phyloP scores from a whole-genome alignment of 53 echinoderm and acorn worm genomes.

The Antedon mediterranea region DNA sequence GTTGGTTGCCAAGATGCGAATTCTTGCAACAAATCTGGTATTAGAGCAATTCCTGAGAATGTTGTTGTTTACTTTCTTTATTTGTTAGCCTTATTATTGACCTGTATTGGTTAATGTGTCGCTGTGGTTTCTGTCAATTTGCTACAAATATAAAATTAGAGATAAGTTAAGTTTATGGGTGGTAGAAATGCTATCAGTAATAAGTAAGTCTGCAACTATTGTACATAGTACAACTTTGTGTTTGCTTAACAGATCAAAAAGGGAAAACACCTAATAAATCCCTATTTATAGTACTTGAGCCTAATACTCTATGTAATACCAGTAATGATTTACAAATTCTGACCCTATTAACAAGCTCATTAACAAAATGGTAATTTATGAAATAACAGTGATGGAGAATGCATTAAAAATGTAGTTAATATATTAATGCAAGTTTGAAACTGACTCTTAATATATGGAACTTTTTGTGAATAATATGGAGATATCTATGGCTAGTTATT shows the following conservation, averaged over 20 bases:
- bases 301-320: too few species aligned
- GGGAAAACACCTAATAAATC: too few species aligned
- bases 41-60: background rate
- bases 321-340: too few species aligned
- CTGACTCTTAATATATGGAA: background rate
- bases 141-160: background rate
- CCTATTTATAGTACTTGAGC: too few species aligned
- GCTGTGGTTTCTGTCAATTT: background rate
- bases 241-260: background rate
- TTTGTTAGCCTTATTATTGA: background rate
- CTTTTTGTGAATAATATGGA: background rate
- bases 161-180: background rate
- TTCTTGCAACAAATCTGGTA: background rate
- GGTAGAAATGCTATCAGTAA: background rate
- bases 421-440: background rate
- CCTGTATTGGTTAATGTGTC: background rate
- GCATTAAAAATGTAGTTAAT: background rate
- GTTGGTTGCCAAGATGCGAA: background rate
- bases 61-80: background rate
- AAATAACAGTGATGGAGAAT: background rate
- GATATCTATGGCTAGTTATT: background rate
- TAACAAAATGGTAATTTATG: background rate
- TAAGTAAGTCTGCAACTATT: background rate
- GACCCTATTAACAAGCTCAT: too few species aligned
- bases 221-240: background rate